These are phyloP conservation scores for Hydropotes inermis DNA, from an alignment of 2,113 vertebrate genomes.

Conservation along the genomic window DNA sequence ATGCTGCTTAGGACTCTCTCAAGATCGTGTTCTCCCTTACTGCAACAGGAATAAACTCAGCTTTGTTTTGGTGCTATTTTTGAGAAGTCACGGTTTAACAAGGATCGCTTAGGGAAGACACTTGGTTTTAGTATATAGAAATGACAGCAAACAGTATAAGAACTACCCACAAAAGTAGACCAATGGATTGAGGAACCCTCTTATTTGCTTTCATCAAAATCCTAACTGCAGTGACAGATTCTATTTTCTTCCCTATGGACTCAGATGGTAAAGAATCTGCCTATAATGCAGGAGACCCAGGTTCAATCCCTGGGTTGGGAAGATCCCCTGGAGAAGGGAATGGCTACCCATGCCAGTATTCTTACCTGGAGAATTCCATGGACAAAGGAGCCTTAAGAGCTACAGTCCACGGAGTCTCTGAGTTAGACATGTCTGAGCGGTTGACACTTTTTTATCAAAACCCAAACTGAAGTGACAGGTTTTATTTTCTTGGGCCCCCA, in stretches of 20 bases:
- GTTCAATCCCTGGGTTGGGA: background rate
- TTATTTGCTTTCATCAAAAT: slow-evolving; percentile 20
- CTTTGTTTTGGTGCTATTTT: background rate
- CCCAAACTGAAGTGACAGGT: background rate
- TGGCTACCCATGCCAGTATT: background rate
- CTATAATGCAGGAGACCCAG: background rate
- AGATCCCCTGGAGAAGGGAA: background rate
- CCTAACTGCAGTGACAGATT: background rate
- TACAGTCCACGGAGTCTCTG: background rate
- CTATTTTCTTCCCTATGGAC: background rate
- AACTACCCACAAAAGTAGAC: background rate
- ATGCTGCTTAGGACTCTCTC: background rate
- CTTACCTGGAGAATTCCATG: background rate
- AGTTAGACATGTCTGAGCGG: background rate
- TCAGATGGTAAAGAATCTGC: background rate
- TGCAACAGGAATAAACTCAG: background rate
- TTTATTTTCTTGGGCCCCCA: background rate
- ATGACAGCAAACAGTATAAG: background rate
- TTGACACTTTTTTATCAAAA: background rate
- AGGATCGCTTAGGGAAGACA: background rate
- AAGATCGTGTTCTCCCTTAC: background rate
- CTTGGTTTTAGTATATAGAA: background rate
- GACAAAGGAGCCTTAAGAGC: background rate
- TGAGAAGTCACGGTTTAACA: background rate
- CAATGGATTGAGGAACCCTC: background rate